These are phyloP conservation scores for Drosophila buzzatii DNA, from an alignment of 2,888 invertebrate species.

Conservation along the genomic window DNA sequence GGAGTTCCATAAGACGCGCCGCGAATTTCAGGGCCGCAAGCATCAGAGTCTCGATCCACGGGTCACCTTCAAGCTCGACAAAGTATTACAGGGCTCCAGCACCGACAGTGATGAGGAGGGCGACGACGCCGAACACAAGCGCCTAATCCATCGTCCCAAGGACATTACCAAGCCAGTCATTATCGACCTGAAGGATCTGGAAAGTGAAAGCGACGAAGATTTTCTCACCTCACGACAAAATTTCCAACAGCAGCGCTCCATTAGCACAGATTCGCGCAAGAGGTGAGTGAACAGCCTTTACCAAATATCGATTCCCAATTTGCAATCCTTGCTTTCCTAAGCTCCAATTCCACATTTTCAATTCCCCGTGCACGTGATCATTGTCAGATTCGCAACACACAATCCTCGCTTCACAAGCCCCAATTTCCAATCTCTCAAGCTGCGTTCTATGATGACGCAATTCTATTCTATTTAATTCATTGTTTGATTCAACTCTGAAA, in stretches of 20 bases:
- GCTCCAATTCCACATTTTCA: background rate
- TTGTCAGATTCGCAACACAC: background rate
- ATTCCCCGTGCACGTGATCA: background rate
- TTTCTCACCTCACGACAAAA: conserved; percentile 87
- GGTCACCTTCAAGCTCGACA: conserved; percentile 85
- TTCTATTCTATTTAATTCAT: background rate
- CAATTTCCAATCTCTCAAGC: conserved; percentile 1
- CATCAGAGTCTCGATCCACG: conserved; percentile 85
- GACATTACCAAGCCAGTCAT: conserved; percentile 85
- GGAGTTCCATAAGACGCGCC: conserved; percentile 84
- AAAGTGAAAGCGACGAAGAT: conserved; percentile 85
- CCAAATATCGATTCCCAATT: background rate
- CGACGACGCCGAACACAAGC: conserved; percentile 84
- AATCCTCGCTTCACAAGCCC: background rate
- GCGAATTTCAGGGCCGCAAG: conserved; percentile 85
- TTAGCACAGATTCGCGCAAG: conserved; percentile 88
- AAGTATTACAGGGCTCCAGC: conserved; percentile 82
- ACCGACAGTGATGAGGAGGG: conserved; percentile 85
- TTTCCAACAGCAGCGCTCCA: conserved; percentile 88
- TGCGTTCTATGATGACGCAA: conserved; percentile 8
- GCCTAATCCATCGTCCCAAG: conserved; percentile 84
- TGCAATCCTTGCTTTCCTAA: background rate
- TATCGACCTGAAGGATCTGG: conserved; percentile 85
- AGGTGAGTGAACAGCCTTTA: conserved; percentile 79
- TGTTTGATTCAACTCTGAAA: conserved; percentile 23